phyloP scores from a whole-genome alignment of 2,888 invertebrate species.

The Stenolophus ochropezus region DNA sequence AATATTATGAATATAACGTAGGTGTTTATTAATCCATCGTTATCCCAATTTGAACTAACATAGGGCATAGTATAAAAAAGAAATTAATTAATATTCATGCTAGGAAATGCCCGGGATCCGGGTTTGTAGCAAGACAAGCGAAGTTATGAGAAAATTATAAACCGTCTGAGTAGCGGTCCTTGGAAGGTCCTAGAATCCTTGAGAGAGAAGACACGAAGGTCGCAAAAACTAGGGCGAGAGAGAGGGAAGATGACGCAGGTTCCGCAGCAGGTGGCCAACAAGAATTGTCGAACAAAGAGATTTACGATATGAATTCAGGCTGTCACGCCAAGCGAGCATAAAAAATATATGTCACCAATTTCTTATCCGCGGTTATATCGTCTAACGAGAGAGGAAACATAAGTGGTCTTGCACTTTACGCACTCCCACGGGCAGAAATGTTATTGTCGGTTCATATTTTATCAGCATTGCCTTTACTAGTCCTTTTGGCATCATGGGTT shows the following conservation, averaged over 20 bases:
- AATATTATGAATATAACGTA: too few species aligned
- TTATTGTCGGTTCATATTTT: conserved; percentile 43
- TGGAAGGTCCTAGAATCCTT: not conserved
- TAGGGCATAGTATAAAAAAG: too few species aligned
- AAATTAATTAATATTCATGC: not conserved
- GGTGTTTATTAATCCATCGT: too few species aligned
- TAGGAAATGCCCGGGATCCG: not conserved
- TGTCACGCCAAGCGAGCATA: conserved; percentile 58
- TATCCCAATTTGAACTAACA: too few species aligned
- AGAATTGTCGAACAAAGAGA: conserved; percentile 61
- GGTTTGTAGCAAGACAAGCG: not conserved
- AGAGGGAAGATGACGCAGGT: conserved; percentile 41
- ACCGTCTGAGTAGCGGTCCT: not conserved
- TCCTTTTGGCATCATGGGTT: too few species aligned
- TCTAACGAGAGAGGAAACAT: conserved; percentile 44
- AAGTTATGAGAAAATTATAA: not conserved
- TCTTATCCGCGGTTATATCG: conserved; percentile 53
- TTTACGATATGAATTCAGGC: conserved; percentile 59
- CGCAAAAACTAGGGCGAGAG: conserved; percentile 7
- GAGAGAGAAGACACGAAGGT: conserved; percentile 16
- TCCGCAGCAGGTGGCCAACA: conserved; percentile 60
- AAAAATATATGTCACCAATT: conserved; percentile 60
- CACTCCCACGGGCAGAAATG: not conserved
- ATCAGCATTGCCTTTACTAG: conserved; percentile 36
- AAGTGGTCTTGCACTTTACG: not conserved